Percentiles rank a stretch among this genome's conserved stretches.
Evolutionary conservation across 92 coral and sea anemone species (phyloP).

Genomic region (Micromussa lordhowensis): DNA sequence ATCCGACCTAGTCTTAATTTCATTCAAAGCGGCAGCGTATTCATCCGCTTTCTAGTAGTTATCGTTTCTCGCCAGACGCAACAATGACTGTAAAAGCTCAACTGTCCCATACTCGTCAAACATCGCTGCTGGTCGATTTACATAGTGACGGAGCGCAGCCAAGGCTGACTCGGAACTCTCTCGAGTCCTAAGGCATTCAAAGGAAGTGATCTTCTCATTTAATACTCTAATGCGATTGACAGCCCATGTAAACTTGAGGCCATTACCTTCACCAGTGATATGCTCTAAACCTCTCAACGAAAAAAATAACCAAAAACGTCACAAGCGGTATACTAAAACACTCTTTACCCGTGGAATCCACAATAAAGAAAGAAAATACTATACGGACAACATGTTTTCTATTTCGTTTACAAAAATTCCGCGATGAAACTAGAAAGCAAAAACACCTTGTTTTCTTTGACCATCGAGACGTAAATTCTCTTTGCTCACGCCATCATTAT

Average conservation of each 20-base stretch:
- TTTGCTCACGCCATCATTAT: too few relatives aligned
- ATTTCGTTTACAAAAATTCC: too few relatives aligned
- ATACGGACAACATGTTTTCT: too few relatives aligned
- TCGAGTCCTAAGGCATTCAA: neutral
- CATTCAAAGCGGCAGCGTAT: neutral
- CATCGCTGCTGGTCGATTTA: neutral
- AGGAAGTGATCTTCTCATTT: constrained; percentile 12
- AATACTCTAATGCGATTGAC: constrained; percentile 15
- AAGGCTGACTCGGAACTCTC: neutral
- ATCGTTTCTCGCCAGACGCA: constrained; percentile 5
- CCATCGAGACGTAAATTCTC: too few relatives aligned
- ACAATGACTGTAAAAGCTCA: neutral
- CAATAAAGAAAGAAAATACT: too few relatives aligned
- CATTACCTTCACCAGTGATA: neutral
- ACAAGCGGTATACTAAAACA: too few relatives aligned
- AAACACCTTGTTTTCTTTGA: too few relatives aligned
- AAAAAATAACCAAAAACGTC: neutral
- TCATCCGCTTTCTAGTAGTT: constrained; percentile 1
- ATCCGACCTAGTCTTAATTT: constrained; percentile 14
- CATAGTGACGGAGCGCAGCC: neutral
- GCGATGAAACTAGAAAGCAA: too few relatives aligned
- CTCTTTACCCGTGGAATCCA: too few relatives aligned
- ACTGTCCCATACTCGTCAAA: neutral
- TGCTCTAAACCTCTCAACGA: neutral
- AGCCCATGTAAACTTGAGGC: neutral